These are phyloP conservation scores for Automeris io DNA, from an alignment of 2,888 invertebrate species.

Conservation along the genomic window DNA sequence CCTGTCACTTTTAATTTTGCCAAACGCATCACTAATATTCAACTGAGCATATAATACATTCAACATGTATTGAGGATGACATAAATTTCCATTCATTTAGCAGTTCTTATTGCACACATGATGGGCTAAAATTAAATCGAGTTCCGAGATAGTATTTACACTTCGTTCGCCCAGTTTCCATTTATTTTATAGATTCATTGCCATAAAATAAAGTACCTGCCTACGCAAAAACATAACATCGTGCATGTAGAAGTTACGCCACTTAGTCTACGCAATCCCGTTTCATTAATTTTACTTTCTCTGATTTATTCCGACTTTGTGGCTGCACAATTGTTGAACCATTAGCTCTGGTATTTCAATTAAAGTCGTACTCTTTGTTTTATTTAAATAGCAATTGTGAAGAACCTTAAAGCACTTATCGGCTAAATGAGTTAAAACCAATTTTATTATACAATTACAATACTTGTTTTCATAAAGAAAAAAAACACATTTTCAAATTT, in stretches of 20 bases:
- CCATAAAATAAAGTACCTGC: not conserved
- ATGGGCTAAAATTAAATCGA: constrained; percentile 1
- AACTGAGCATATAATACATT: too few species aligned
- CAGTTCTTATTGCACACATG: constrained; percentile 1
- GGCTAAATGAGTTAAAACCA: too few species aligned
- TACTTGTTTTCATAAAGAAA: too few species aligned
- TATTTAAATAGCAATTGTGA: too few species aligned
- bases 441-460: too few species aligned
- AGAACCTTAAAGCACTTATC: too few species aligned
- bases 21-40: too few species aligned
- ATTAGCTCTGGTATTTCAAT: too few species aligned
- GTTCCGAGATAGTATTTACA: not conserved
- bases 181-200: not conserved
- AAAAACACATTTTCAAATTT: too few species aligned
- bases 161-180: not conserved
- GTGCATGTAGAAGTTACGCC: not conserved
- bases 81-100: not conserved
- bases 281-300: not conserved
- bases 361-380: too few species aligned
- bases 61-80: not conserved
- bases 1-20: too few species aligned
- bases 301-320: constrained; percentile 3
- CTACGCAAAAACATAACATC: not conserved
- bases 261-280: not conserved
- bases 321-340: constrained; percentile 6